Conservation (phyloP, 2,797 vertebrate genomes). For the Myripristis murdjan region DNA sequence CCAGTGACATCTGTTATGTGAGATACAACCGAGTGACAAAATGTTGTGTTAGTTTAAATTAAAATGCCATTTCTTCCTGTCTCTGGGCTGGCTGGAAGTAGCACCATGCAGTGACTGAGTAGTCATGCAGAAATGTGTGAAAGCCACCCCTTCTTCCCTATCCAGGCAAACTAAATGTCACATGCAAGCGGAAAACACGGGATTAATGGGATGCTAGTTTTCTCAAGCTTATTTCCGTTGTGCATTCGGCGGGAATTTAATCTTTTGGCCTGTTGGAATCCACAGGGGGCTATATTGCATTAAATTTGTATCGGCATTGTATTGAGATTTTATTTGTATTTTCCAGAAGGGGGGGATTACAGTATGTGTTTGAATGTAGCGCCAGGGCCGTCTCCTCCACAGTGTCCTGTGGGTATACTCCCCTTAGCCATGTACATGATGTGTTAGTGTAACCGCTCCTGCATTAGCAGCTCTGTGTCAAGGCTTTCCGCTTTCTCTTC, state of each 20-base stretch:
- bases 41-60: neutral
- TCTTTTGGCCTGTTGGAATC: neutral
- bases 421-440: slow-evolving; percentile 21
- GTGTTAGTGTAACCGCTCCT: slow-evolving; percentile 51
- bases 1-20: neutral
- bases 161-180: neutral
- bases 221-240: too few species aligned
- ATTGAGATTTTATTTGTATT: neutral
- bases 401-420: slow-evolving; percentile 23
- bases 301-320: neutral
- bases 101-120: neutral
- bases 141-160: neutral
- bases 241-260: neutral
- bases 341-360: neutral
- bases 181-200: neutral
- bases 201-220: too few species aligned
- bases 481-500: slow-evolving; percentile 72
- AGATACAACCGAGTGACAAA: neutral
- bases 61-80: neutral
- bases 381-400: slow-evolving; percentile 8
- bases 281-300: neutral
- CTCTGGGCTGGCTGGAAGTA: neutral
- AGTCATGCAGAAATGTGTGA: neutral
- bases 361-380: neutral
- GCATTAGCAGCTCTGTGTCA: slow-evolving; percentile 71